phyloP scores from a whole-genome alignment of 2,888 invertebrate genomes.

The Trissonchulus sp. region DNA sequence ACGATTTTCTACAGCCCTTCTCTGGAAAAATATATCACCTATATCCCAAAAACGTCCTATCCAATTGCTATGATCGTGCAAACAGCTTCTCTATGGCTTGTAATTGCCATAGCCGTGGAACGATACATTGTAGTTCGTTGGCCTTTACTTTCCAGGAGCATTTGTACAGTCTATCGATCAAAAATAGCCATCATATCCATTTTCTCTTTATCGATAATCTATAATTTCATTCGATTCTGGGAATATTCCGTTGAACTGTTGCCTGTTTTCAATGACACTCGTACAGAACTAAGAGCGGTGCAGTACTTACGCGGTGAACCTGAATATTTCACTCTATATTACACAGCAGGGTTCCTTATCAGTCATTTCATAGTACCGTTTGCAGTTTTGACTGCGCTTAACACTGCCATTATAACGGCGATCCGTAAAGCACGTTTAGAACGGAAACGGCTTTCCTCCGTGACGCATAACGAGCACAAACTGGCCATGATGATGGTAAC shows the following conservation, averaged over 20 bases:
- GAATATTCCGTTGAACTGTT: not conserved
- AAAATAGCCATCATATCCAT: not conserved
- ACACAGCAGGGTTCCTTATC: not conserved
- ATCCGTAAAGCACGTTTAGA: not conserved
- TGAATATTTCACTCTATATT: not conserved
- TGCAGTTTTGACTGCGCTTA: not conserved
- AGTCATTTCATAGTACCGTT: not conserved
- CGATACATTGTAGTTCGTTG: not conserved
- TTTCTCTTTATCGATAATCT: not conserved
- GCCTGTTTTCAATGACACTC: not conserved
- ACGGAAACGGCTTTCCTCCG: not conserved
- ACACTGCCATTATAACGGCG: not conserved
- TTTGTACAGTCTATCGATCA: not conserved
- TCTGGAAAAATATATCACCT: not conserved
- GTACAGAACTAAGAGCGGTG: not conserved
- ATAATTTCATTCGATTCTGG: not conserved
- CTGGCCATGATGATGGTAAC: not conserved
- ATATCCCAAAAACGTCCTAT: not conserved
- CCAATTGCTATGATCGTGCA: not conserved
- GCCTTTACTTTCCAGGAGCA: not conserved
- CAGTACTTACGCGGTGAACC: not conserved
- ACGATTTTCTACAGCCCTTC: not conserved
- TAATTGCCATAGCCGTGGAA: not conserved
- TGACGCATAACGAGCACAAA: not conserved
- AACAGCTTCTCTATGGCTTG: not conserved